A percentile compares a stretch with the other conserved stretches of the same genome.
Evolutionary conservation across 2,113 vertebrate genomes (phyloP).

Genomic region (Labeo catla): DNA sequence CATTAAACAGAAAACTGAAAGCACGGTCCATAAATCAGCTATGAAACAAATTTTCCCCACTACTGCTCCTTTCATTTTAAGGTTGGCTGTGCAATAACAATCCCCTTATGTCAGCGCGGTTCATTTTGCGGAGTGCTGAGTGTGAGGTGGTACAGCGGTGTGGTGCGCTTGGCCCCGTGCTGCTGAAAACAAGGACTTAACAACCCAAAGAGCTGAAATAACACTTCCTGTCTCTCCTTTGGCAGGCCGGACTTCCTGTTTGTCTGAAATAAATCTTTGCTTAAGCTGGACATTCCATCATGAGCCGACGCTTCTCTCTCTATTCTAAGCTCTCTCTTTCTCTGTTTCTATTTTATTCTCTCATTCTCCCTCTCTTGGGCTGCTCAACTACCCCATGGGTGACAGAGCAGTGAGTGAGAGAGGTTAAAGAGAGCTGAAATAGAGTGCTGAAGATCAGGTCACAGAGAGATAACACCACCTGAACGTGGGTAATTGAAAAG

Average conservation of each 20-base stretch:
- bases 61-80: conserved; percentile 45
- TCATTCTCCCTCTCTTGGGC: neutral
- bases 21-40: conserved; percentile 33
- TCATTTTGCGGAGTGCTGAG: conserved; percentile 36
- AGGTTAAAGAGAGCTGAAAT: conserved; percentile 55
- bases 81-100: conserved; percentile 49
- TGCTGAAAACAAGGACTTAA: conserved; percentile 73
- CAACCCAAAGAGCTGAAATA: conserved; percentile 70
- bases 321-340: conserved; percentile 49
- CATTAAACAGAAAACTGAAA: conserved; percentile 6
- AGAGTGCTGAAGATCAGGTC: conserved; percentile 55
- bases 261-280: conserved; percentile 72
- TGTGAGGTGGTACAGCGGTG: conserved; percentile 51
- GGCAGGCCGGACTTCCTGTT: conserved; percentile 75
- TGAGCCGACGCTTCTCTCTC: conserved; percentile 7
- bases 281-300: conserved; percentile 71
- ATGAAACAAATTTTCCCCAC: conserved; percentile 49
- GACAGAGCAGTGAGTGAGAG: conserved; percentile 31
- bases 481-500: conserved; percentile 35
- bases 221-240: conserved; percentile 71
- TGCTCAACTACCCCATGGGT: neutral
- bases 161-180: conserved; percentile 51
- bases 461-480: conserved; percentile 49
- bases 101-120: conserved; percentile 27
- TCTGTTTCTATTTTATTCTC: conserved; percentile 52